Evolutionary conservation across 2,113 vertebrate genomes (phyloP), one percentile per base, ranked within the genome.

Genomic region (Alexandromys fortis): DNA sequence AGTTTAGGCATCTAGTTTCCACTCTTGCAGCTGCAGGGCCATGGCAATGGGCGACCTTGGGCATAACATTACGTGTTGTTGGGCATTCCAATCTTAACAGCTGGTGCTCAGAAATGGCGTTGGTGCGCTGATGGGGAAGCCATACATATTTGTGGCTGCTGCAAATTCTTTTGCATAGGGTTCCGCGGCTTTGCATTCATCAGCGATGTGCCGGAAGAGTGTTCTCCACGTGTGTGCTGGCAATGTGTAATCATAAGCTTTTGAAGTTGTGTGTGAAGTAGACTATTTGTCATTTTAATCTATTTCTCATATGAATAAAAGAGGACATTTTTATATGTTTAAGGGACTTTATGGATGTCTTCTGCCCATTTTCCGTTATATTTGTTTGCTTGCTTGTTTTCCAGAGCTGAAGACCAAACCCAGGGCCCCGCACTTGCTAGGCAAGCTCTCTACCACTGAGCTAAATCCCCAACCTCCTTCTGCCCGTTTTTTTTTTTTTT

Each of bases 201-300:
- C 33, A 76, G 70, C 75, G 72, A 24, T 28, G 22, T 33, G 3
- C 26, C 26, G 89, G 14, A 73, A 68, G 79, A 72, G 2, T 55
- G 63, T 38, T 78, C 16, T 78, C 7, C 9, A 42, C 33, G n/a
- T 33, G 42, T 75, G 72, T 49, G 58, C 33, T 35, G 83, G 76
- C 42, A 79, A 24, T 83, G n/a, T 96, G 42, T 86, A 81, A 96
- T 79, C 26, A 13, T 11, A 76, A 90, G 24, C 55, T 88, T 96
- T 94, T 97, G 91, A 96, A 85, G 47, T 49, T 47, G 81, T 30
- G 26, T 95, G 83, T 87, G 70, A 96, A 96, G 35, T 83, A 61
- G 86, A 79, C 91, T 92, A 47, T 42, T 38, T 88, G 81, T 70
- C 86, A 78, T 82, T 93, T 89, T 81, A 81, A 58, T 87, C 45